Base-by-base conservation (phyloP, 2,888 invertebrate genomes). In the Heliconius erato region DNA sequence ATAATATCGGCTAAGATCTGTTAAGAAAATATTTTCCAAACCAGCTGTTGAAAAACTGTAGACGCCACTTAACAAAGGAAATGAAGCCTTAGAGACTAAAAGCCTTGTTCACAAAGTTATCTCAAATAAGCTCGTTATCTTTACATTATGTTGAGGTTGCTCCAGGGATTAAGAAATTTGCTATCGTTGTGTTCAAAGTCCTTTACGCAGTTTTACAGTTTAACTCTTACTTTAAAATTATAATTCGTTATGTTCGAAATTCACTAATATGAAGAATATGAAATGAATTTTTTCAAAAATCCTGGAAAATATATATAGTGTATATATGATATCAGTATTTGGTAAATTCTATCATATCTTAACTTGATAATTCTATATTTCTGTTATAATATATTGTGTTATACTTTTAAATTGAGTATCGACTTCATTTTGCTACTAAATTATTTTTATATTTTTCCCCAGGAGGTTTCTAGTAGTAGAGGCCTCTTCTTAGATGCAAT, bases 61-160 rank as follows among this genome's bases (percentile, higher is more conserved):
- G 78, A 71, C 40, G 69, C 71, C 76, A 77, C 79, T 67, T 83
- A 83, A 85, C 83, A 84, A 84, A 85, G 85, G 82, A 85, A 85
- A 82, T 85, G 84, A 84, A 82, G 83, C 84, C 84, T 85, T 82
- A 77, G 84, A 85, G 82, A 85, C 84, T 79, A 77, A 85, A 84
- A 85, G 81, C 79, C 81, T 79, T 84, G 82, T 84, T 84, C 83
- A 84, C 83, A 84, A 84, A 84, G 83, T 84, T 85, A 82, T 85
- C 84, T 79, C 40, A 80, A 83, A 85, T 84, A 84, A 85, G 84
- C 81, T 82, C 85, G 82, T 84, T 85, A 83, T 82, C 82, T 83
- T 80, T 76, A 81, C 76, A 77, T 80, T 82, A 80, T 85, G 84
- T 83, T 83, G 81, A 79, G 84, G 77, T 82, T 67, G 79, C 72